phyloP scores from a whole-genome alignment of 2,888 invertebrate genomes.

The Smittia aterrima region DNA sequence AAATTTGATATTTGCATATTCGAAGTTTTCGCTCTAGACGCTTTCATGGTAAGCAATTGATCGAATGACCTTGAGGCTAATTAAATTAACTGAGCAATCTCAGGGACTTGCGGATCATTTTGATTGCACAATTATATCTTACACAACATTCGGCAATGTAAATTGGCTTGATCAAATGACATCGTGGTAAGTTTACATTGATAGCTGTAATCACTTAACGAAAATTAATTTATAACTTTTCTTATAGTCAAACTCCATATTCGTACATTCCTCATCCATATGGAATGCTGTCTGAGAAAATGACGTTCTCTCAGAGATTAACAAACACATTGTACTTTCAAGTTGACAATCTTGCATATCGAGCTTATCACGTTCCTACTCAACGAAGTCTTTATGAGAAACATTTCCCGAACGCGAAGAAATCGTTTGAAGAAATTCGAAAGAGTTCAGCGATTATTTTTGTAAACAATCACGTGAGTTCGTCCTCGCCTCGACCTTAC shows the following conservation, averaged over 20 bases:
- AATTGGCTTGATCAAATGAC: constrained; percentile 36
- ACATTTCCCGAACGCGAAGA: constrained; percentile 23
- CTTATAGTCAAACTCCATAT: constrained; percentile 45
- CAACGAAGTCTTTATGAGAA: constrained; percentile 15
- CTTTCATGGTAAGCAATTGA: background rate
- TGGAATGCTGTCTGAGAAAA: constrained; percentile 42
- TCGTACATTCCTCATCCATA: constrained; percentile 32
- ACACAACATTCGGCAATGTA: constrained; percentile 32
- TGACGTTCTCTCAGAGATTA: constrained; percentile 45
- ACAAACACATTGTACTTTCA: constrained; percentile 44
- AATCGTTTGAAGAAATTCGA: constrained; percentile 8
- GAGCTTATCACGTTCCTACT: constrained; percentile 18
- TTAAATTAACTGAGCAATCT: constrained; percentile 42
- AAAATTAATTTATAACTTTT: background rate
- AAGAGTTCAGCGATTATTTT: constrained; percentile 42
- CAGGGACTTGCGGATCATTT: constrained; percentile 6
- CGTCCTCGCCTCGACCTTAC: constrained; percentile 39
- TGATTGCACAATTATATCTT: constrained; percentile 45
- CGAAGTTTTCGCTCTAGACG: background rate
- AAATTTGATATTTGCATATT: background rate
- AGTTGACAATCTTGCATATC: constrained; percentile 36
- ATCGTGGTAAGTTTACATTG: background rate
- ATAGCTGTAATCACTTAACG: background rate
- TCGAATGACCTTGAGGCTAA: background rate
- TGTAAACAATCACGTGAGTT: constrained; percentile 41